Conservation (phyloP, 2,888 invertebrate genomes). For the Caenorhabditis angaria region DNA sequence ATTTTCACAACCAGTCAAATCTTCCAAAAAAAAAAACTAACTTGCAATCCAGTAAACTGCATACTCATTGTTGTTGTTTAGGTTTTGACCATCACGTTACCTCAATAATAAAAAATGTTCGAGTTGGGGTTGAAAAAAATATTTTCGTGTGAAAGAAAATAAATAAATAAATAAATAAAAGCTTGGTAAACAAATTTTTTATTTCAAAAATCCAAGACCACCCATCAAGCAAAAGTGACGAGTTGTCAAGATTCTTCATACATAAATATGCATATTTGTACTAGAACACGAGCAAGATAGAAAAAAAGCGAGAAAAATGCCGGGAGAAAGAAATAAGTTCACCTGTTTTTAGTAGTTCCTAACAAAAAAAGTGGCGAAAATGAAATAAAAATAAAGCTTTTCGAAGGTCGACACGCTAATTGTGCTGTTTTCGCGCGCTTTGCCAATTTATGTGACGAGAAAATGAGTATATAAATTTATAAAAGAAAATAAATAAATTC, state of each 20-base stretch:
- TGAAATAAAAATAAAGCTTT: not conserved
- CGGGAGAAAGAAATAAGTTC: not conserved
- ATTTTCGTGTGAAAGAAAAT: not conserved
- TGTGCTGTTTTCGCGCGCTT: not conserved
- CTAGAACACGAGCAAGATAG: too few relatives aligned
- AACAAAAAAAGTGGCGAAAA: too few relatives aligned
- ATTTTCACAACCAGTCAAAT: too few relatives aligned
- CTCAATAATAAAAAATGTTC: not conserved
- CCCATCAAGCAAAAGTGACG: too few relatives aligned
- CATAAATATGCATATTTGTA: too few relatives aligned
- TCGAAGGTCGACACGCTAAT: not conserved
- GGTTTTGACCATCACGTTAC: not conserved
- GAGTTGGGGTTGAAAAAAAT: not conserved
- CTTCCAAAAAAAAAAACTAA: slow-evolving; percentile 11
- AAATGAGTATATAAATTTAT: too few relatives aligned
- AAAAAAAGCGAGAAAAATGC: not conserved
- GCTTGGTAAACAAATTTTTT: not conserved
- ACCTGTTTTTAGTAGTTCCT: too few relatives aligned
- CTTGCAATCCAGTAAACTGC: slow-evolving; percentile 50
- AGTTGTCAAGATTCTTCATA: too few relatives aligned
- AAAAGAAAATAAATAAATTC: too few relatives aligned
- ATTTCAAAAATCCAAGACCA: too few relatives aligned
- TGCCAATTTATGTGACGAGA: too few relatives aligned
- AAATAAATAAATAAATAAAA: not conserved
- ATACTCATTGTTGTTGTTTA: slow-evolving; percentile 28